Evolutionary conservation across 1,140 invertebrate species (phyloP).

Genomic region (Zaprionus inermis): DNA sequence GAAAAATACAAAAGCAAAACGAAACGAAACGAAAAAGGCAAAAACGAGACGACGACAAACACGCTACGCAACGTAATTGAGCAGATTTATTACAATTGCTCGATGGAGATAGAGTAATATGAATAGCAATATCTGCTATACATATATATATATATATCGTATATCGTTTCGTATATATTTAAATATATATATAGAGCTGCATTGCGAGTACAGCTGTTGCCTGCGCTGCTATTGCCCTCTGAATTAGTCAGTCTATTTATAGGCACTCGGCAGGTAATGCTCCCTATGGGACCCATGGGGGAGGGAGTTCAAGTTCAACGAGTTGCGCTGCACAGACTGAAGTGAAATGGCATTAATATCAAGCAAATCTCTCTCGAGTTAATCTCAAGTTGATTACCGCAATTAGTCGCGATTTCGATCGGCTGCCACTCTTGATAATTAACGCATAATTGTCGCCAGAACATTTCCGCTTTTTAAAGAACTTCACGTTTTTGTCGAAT

Average conservation of each 20-base stretch:
- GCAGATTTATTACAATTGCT: constrained; percentile 7
- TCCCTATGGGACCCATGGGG: background rate
- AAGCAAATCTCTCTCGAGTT: constrained; percentile 25
- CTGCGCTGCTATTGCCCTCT: constrained; percentile 28
- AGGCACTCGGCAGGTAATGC: constrained; percentile 21
- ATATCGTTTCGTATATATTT: background rate
- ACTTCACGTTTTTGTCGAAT: background rate
- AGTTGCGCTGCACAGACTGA: background rate
- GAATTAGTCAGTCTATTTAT: constrained; percentile 33
- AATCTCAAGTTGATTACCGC: constrained; percentile 31
- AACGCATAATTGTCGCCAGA: constrained; percentile 4
- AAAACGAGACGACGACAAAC: background rate
- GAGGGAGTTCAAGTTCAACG: constrained; percentile 43
- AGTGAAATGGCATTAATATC: background rate
- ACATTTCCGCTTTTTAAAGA: constrained; percentile 14
- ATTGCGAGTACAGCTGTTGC: constrained; percentile 17
- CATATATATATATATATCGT: background rate
- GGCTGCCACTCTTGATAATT: constrained; percentile 23
- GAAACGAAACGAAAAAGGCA: background rate
- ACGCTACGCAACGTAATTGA: background rate
- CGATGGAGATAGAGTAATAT: background rate
- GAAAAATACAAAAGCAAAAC: background rate
- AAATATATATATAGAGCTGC: constrained; percentile 1
- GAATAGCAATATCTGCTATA: background rate
- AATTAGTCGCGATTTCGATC: constrained; percentile 30